These are phyloP conservation scores for Ceratitis capitata DNA, from an alignment of 1,140 invertebrate genomes.

Conservation along the genomic window DNA sequence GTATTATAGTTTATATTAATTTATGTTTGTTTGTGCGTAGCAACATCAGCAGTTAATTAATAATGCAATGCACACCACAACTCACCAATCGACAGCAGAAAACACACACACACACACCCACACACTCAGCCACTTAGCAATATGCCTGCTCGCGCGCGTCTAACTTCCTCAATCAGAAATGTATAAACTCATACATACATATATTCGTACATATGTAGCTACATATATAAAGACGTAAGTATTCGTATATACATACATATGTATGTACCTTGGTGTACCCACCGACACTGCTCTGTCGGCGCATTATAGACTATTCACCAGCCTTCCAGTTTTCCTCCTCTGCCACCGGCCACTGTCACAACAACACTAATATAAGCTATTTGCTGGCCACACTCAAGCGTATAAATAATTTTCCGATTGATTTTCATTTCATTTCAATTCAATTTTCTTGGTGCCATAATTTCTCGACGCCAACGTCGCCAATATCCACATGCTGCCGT, in stretches of 20 bases:
- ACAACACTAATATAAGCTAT: not conserved
- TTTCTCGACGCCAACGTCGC: not conserved
- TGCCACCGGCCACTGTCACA: not conserved
- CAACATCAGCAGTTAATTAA: slow-evolving; percentile 30
- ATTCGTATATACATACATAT: not conserved
- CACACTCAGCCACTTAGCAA: not conserved
- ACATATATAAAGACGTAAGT: no score
- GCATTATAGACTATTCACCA: no score
- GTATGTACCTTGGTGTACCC: no score
- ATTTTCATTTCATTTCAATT: slow-evolving; percentile 36
- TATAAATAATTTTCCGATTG: slow-evolving; percentile 37
- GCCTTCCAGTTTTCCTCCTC: no score
- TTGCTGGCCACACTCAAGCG: not conserved
- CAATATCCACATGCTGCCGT: not conserved
- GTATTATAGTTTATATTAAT: not conserved
- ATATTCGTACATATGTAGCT: no score
- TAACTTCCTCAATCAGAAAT: no score
- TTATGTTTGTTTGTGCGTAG: not conserved
- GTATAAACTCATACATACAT: not conserved
- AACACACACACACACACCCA: slow-evolving; percentile 2
- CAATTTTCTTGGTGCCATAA: slow-evolving; percentile 34
- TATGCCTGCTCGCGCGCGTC: not conserved
- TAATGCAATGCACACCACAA: not conserved
- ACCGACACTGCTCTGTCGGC: no score
- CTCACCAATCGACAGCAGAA: slow-evolving; percentile 15